A percentile compares a stretch with the other conserved stretches of the same genome.
These are phyloP conservation scores for Lumbricus terrestris DNA, from an alignment of 2,888 invertebrate genomes.

Conservation along the genomic window DNA sequence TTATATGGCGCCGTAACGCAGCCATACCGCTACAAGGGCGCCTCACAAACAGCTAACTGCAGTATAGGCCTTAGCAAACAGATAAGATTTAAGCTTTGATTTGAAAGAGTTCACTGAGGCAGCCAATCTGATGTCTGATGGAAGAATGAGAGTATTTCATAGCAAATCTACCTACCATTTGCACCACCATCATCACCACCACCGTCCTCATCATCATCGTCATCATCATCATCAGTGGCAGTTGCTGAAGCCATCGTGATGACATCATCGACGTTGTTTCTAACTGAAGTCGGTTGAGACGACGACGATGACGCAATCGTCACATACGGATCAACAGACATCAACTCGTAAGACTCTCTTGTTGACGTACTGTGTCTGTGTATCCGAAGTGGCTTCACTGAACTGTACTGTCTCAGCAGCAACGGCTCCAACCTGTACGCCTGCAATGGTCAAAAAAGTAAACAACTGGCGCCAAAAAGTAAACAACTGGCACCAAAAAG, in stretches of 20 bases:
- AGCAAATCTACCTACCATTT: neutral
- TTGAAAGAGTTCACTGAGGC: no score
- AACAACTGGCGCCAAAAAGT: no score
- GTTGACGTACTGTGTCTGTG: slow-evolving; percentile 62
- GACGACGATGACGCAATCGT: neutral
- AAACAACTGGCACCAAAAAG: no score
- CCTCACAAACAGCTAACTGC: no score
- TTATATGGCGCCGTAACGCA: no score
- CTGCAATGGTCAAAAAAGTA: no score
- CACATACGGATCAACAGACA: slow-evolving; percentile 40
- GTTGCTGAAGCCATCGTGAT: neutral
- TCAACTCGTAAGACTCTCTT: slow-evolving; percentile 59
- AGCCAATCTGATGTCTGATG: no score
- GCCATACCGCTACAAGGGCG: no score
- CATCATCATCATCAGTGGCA: slow-evolving; percentile 16
- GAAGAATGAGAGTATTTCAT: no score
- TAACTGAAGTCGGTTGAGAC: neutral
- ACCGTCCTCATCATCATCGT: slow-evolving; percentile 10
- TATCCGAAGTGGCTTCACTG: slow-evolving; percentile 66
- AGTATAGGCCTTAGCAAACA: no score
- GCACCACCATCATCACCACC: neutral
- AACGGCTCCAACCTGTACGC: slow-evolving; percentile 67
- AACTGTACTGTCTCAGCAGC: slow-evolving; percentile 65
- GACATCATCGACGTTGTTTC: neutral
- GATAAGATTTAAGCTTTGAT: no score